Conservation (phyloP, 2,113 vertebrate species). For the Alexandromys fortis region DNA sequence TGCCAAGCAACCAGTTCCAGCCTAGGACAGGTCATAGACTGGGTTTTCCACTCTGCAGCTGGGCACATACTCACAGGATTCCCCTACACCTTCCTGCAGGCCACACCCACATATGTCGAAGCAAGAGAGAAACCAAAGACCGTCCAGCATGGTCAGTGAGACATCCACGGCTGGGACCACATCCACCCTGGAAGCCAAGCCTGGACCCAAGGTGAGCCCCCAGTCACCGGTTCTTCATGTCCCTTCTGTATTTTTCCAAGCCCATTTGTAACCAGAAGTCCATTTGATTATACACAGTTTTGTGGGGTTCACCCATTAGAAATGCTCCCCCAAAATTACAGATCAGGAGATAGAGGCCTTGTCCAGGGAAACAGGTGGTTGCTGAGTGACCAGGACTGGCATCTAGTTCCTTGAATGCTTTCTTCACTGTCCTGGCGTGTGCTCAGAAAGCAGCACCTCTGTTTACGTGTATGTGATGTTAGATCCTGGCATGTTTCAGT, state of each 20-base stretch:
- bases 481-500: not conserved
- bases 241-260: not conserved
- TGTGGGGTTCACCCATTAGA: not conserved
- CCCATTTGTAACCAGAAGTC: not conserved
- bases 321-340: not conserved
- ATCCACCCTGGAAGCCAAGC: conserved; percentile 88
- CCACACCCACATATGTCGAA: conserved; percentile 93
- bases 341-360: not conserved
- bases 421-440: not conserved
- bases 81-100: conserved; percentile 83
- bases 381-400: not conserved
- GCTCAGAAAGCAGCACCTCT: not conserved
- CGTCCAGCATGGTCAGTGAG: conserved; percentile 96
- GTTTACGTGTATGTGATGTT: not conserved
- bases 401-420: not conserved
- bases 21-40: not conserved
- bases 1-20: not conserved
- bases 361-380: not conserved
- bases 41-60: not conserved
- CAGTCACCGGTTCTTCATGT: not conserved
- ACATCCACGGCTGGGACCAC: conserved; percentile 90
- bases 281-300: not conserved
- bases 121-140: conserved; percentile 91
- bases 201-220: conserved; percentile 89
- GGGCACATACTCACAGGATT: conserved; percentile 10